These are phyloP conservation scores for Brenthis daphne DNA, from an alignment of 2,888 invertebrate genomes.

Conservation along the genomic window DNA sequence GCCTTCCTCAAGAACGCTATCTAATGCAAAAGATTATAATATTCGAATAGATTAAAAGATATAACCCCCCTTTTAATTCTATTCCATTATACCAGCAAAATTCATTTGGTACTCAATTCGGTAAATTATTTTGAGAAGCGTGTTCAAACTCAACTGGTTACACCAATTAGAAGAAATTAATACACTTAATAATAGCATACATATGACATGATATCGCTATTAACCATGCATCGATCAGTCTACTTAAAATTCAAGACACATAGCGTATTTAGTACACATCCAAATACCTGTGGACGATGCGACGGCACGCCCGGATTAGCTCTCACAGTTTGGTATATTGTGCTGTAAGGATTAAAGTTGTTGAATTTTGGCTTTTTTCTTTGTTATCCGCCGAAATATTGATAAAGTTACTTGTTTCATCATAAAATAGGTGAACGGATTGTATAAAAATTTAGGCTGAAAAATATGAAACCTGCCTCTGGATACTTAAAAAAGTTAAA, in stretches of 20 bases:
- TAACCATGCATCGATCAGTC: conserved; percentile 2
- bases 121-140: too few species aligned
- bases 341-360: conserved; percentile 8
- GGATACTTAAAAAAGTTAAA: neutral
- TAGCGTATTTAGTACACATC: conserved; percentile 19
- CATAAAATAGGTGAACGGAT: conserved; percentile 1
- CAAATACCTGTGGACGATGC: conserved; percentile 29
- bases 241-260: conserved; percentile 26
- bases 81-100: too few species aligned
- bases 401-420: conserved; percentile 18
- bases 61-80: too few species aligned
- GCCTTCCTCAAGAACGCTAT: too few species aligned
- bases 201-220: neutral
- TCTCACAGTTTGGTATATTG: conserved; percentile 8
- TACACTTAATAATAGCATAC: too few species aligned
- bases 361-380: conserved; percentile 7
- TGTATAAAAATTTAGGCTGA: conserved; percentile 6
- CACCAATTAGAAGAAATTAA: too few species aligned
- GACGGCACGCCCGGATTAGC: conserved; percentile 31
- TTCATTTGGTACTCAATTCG: too few species aligned
- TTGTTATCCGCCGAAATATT: conserved; percentile 8
- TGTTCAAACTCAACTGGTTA: too few species aligned
- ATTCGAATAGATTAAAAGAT: too few species aligned
- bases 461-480: neutral
- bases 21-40: too few species aligned